Conservation (phyloP, 2,113 vertebrate genomes). For the Lanius collurio region DNA sequence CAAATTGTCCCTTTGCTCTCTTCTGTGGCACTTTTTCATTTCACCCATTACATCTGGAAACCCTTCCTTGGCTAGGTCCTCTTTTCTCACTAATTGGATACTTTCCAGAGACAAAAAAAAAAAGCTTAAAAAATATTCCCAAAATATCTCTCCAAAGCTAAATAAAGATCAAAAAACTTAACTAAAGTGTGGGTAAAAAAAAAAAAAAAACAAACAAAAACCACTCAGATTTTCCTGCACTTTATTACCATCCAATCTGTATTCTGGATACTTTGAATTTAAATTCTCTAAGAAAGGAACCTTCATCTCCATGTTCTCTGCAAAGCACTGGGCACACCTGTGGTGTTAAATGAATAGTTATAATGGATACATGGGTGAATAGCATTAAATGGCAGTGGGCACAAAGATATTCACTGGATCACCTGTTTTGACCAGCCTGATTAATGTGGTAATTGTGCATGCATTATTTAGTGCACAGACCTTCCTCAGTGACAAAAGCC, state of each 20-base stretch:
- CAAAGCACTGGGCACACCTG: conserved; percentile 37
- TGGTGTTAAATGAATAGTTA: conserved; percentile 17
- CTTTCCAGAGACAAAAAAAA: not conserved
- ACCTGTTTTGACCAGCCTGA: conserved; percentile 38
- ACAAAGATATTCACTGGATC: conserved; percentile 40
- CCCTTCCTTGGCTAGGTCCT: not conserved
- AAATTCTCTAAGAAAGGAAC: not conserved
- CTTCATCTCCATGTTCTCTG: not conserved
- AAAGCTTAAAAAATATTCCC: not conserved
- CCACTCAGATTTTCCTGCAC: not conserved
- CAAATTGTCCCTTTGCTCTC: not conserved
- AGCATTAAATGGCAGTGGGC: conserved; percentile 10
- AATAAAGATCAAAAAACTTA: conserved; percentile 33
- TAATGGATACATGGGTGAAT: conserved; percentile 22
- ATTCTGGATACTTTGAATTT: not conserved
- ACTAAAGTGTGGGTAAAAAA: not conserved
- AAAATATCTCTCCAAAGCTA: conserved; percentile 18
- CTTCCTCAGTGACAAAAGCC: conserved; percentile 35
- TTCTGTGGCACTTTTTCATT: not conserved
- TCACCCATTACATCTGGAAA: not conserved
- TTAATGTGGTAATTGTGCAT: conserved; percentile 12
- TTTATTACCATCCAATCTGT: not conserved
- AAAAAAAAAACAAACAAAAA: not conserved
- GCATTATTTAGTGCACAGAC: conserved; percentile 34
- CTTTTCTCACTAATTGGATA: conserved; percentile 19